Conservation (phyloP, 1,140 invertebrate species). For the Littorina saxatilis region DNA sequence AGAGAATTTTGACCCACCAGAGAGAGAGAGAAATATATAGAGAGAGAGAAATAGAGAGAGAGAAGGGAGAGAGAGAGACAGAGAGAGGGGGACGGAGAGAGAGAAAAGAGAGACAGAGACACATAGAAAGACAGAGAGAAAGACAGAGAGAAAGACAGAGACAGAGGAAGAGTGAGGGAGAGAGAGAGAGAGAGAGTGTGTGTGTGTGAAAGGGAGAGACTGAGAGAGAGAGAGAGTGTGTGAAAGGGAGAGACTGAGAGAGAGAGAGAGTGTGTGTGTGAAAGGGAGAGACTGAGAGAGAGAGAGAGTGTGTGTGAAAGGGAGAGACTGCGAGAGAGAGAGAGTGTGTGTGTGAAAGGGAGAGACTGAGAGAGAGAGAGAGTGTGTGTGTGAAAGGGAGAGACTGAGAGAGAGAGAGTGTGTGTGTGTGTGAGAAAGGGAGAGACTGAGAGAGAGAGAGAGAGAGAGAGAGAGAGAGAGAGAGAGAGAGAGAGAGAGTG, state of each 20-base stretch:
- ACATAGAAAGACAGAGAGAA: no score
- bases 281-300: background rate
- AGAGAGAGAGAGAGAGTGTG: background rate
- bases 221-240: background rate
- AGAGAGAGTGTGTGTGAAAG: slow-evolving; percentile 19
- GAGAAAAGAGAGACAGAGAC: no score
- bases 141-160: no score
- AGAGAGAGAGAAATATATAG: background rate
- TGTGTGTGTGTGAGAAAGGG: no score
- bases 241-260: background rate
- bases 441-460: background rate
- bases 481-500: background rate
- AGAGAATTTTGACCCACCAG: no score
- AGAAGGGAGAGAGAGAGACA: background rate
- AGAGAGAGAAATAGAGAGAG: background rate
- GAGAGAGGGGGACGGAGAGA: no score
- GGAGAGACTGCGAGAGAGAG: background rate
- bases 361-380: background rate
- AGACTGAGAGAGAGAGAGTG: no score
- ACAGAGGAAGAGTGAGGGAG: no score
- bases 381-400: no score
- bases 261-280: background rate
- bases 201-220: no score
- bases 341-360: background rate
- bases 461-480: background rate